These are phyloP conservation scores for Micoletzkya japonica DNA, from an alignment of 2,888 invertebrate species.

Conservation along the genomic window DNA sequence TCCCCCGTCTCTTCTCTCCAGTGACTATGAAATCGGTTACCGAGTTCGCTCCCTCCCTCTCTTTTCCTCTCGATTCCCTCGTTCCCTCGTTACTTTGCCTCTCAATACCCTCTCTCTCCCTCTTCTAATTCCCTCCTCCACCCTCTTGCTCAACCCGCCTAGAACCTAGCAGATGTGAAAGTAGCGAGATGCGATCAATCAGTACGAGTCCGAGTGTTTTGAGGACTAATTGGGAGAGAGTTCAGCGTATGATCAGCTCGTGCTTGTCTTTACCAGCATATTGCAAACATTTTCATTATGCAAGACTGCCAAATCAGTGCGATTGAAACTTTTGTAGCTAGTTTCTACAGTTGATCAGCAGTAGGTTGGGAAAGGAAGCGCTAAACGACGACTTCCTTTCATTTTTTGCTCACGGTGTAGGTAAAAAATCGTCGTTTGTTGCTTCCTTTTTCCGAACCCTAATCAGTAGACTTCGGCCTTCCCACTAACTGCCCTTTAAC, in stretches of 20 bases:
- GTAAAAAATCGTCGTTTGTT: too few relatives aligned
- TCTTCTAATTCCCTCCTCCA: background rate
- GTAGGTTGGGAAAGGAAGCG: too few relatives aligned
- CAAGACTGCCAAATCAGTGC: too few relatives aligned
- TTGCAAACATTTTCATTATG: conserved; percentile 13
- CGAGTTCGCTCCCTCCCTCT: conserved; percentile 11
- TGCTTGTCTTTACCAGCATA: background rate
- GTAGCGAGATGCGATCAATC: background rate
- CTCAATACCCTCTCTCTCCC: background rate
- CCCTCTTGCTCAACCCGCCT: background rate
- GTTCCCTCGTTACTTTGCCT: background rate
- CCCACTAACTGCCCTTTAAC: too few relatives aligned
- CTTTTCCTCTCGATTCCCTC: background rate
- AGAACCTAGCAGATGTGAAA: too few relatives aligned
- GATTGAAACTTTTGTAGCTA: too few relatives aligned
- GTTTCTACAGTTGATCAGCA: too few relatives aligned
- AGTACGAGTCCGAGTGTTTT: background rate
- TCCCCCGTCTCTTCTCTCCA: conserved; percentile 4
- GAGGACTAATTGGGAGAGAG: conserved; percentile 7
- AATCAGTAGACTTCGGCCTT: too few relatives aligned
- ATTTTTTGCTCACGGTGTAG: too few relatives aligned
- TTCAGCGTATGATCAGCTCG: background rate
- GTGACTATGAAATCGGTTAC: too few relatives aligned
- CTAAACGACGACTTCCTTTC: too few relatives aligned
- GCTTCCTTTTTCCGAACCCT: too few relatives aligned